Base-by-base conservation (phyloP, 2,797 vertebrate genomes). In the Onychomys arenicola region DNA sequence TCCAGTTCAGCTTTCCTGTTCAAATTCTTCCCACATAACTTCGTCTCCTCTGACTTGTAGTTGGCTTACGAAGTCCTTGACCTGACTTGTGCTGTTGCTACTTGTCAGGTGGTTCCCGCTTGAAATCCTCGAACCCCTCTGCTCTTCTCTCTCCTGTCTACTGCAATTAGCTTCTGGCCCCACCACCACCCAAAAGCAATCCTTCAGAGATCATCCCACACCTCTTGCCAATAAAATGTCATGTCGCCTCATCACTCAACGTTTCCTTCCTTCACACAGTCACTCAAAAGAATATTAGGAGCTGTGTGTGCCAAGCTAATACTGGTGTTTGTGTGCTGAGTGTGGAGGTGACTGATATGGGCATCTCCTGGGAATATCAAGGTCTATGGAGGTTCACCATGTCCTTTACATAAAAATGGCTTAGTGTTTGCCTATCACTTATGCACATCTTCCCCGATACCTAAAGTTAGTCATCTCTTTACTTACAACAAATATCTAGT, bases 1-100 rank as follows among this genome's bases (percentile, higher is more conserved):
- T 88, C n/a, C 77, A 61, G 19, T 73, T 77, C 12, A 57, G 77
- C n/a, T 89, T 93, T 92, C 85, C 85, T 88, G 23, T 82, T 82
- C 77, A 75, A 34, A 81, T 55, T 90, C 84, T 82, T 91, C 80
- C 88, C 29, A 52, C 65, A 57, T 17, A 57, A 37, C 83, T 67
- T 91, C 76, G 34, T 85, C 65, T 91, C 23, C 81, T 94, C 71
- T 75, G 63, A 78, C n/a, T 82, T 76, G 75, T 82, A 82, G 76
- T 2, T 29, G 37, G 76, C n/a, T 84, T 43, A 19, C 6, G 61
- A 73, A 34, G 77, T 85, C 82, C 49, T 84, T 69, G 46, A 5
- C 69, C 75, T 34, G n/a, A n/a, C 76, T 14, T 17, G 6, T 76
- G 46, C 43, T 16, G 34, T n/a, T 16, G 12, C 25, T 55, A 65